Conservation (phyloP, 1,140 invertebrate genomes). For the Drosophila pseudoananassae region DNA sequence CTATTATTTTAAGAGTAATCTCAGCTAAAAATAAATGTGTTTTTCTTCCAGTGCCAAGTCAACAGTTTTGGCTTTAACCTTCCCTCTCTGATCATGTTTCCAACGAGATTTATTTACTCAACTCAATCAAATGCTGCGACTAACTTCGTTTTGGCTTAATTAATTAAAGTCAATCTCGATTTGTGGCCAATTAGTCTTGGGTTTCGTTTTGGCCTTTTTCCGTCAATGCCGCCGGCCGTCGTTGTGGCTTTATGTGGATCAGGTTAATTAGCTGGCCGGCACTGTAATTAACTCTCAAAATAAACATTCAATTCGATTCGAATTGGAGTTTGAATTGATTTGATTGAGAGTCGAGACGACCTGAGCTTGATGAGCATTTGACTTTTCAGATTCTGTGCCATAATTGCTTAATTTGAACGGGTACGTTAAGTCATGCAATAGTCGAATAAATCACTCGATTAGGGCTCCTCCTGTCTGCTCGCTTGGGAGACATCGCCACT, state of each 20-base stretch:
- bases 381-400: conserved; percentile 29
- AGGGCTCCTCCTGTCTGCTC: conserved; percentile 4
- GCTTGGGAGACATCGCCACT: conserved; percentile 30
- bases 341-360: background rate
- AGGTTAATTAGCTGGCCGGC: conserved; percentile 66
- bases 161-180: conserved; percentile 74
- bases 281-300: conserved; percentile 61
- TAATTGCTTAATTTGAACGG: conserved; percentile 79
- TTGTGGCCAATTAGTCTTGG: conserved; percentile 70
- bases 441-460: conserved; percentile 78
- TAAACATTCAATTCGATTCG: conserved; percentile 66
- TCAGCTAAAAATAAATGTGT: background rate
- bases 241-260: conserved; percentile 66
- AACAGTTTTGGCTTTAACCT: conserved; percentile 16
- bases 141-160: conserved; percentile 50
- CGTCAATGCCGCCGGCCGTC: conserved; percentile 38
- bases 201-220: conserved; percentile 53
- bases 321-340: background rate
- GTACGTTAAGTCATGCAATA: conserved; percentile 71
- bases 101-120: conserved; percentile 52
- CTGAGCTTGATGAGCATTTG: conserved; percentile 31
- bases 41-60: conserved; percentile 6
- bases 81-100: conserved; percentile 33
- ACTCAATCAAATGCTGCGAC: conserved; percentile 52
- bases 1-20: no score